Percentiles rank a stretch among this genome's conserved stretches.
phyloP scores from a whole-genome alignment of 2,797 vertebrate genomes.

The Enteromius treurensis region DNA sequence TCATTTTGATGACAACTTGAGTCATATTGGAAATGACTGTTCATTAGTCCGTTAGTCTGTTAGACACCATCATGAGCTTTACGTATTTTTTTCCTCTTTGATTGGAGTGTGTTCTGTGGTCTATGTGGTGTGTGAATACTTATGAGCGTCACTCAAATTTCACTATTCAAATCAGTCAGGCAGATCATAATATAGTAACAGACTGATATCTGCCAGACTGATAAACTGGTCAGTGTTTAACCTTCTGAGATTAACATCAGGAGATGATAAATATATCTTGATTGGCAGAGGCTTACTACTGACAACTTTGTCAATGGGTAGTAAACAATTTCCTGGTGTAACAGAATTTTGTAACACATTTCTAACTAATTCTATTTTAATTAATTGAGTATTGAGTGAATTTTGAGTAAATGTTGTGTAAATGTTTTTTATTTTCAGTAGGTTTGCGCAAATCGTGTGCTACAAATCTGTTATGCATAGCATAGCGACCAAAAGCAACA shows the following conservation, averaged over 20 bases:
- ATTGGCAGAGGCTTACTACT: not conserved
- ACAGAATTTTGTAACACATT: not conserved
- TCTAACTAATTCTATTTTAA: not conserved
- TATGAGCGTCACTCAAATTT: not conserved
- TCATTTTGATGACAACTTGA: slow-evolving; percentile 10
- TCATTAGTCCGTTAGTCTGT: not conserved
- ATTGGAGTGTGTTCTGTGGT: not conserved
- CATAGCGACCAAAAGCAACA: not conserved
- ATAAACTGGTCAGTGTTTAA: not conserved
- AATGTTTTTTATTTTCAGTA: not conserved
- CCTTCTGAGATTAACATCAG: not conserved
- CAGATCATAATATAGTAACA: not conserved
- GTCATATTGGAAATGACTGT: not conserved
- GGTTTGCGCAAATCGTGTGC: not conserved
- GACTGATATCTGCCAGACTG: not conserved
- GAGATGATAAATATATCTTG: not conserved
- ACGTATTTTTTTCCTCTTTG: not conserved
- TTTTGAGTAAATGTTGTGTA: not conserved
- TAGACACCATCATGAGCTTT: not conserved
- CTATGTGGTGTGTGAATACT: not conserved
- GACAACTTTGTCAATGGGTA: not conserved
- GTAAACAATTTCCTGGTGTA: not conserved
- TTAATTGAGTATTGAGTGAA: not conserved
- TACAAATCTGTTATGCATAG: not conserved
- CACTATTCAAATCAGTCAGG: not conserved